Evolutionary conservation across 1,140 invertebrate genomes (phyloP), one percentile per base, ranked within the genome.

Genomic region (Physella acuta): DNA sequence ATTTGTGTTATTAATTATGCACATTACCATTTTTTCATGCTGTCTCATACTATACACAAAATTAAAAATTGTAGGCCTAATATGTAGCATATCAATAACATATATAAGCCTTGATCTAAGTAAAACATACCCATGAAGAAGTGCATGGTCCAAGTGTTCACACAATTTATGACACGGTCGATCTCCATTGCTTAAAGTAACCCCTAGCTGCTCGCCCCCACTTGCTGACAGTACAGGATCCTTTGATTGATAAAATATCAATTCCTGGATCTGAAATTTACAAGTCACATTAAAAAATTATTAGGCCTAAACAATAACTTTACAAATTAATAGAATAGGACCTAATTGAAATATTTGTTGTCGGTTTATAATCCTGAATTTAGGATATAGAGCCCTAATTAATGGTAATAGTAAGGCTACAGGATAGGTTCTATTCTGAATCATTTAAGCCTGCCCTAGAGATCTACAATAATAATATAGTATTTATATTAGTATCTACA

Each of bases 41-140:
- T n/a, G n/a, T n/a, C n/a, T n/a, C n/a, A n/a, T n/a, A n/a, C n/a
- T n/a, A n/a, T n/a, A n/a, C n/a, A n/a, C n/a, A n/a, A n/a, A n/a
- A n/a, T n/a, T n/a, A n/a, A n/a, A n/a, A n/a, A n/a, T n/a, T n/a
- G n/a, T n/a, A n/a, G n/a, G n/a, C n/a, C n/a, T n/a, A n/a, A n/a
- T n/a, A n/a, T n/a, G n/a, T n/a, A n/a, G n/a, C n/a, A n/a, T n/a
- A n/a, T n/a, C n/a, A n/a, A n/a, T n/a, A n/a, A n/a, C n/a, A n/a
- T n/a, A n/a, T n/a, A n/a, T n/a, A n/a, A n/a, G n/a, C n/a, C n/a
- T n/a, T n/a, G n/a, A n/a, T n/a, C n/a, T n/a, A n/a, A n/a, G n/a
- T n/a, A n/a, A n/a, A 24, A 71, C 73, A 75, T 75, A 81, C 80
- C 81, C 81, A 75, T 81, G 77, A 20, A 82, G 73, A 33, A 82